Conservation (phyloP, 2,888 invertebrate species). For the Steinernema scapterisci region DNA sequence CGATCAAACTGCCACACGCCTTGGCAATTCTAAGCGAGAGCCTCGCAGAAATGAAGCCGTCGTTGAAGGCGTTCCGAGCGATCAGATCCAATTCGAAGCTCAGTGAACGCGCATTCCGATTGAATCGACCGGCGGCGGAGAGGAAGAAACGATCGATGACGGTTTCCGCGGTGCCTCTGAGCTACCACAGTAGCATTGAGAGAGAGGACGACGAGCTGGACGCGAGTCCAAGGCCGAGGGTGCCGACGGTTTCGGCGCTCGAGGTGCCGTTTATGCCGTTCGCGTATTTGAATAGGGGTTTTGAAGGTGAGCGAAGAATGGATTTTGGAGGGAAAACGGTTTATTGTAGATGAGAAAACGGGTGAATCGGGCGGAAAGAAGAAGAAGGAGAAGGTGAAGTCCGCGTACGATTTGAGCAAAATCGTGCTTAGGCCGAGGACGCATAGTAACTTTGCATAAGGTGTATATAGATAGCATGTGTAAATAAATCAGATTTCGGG, state of each 20-base stretch:
- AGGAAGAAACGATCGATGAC: slow-evolving; percentile 19
- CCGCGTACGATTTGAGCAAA: not conserved
- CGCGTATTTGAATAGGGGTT: not conserved
- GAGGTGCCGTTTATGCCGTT: slow-evolving; percentile 20
- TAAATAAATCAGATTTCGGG: not conserved
- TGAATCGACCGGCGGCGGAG: not conserved
- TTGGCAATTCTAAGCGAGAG: slow-evolving; percentile 27
- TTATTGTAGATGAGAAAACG: not conserved
- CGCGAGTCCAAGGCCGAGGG: not conserved
- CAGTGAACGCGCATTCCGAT: not conserved
- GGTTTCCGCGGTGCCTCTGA: slow-evolving; percentile 4
- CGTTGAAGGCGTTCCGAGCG: not conserved
- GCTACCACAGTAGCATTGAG: not conserved
- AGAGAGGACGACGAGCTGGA: not conserved
- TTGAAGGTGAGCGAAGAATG: slow-evolving; percentile 4
- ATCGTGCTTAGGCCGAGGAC: slow-evolving; percentile 1
- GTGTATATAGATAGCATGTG: not conserved
- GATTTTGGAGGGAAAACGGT: not conserved
- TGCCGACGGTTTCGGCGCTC: not conserved
- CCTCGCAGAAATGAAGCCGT: not conserved
- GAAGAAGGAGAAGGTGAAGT: not conserved
- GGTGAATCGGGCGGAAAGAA: not conserved
- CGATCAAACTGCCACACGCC: slow-evolving; percentile 7
- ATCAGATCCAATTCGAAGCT: slow-evolving; percentile 10
- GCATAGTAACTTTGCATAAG: not conserved